phyloP scores from a whole-genome alignment of 2,113 vertebrate genomes.

The Malurus alboscapulatus region DNA sequence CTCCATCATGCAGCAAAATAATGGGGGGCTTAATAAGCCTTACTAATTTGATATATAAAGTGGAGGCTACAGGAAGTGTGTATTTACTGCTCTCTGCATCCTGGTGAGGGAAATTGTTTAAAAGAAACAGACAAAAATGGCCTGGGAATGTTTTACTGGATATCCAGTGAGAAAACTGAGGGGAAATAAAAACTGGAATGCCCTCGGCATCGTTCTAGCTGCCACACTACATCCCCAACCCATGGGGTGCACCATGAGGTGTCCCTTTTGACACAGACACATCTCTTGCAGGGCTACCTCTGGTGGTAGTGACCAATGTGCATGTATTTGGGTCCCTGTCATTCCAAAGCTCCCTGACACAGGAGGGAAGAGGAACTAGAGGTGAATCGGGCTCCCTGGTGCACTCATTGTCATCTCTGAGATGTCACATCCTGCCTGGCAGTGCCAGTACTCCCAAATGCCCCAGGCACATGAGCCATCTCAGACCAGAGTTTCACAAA shows the following conservation, averaged over 20 bases:
- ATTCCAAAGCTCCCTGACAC: not conserved
- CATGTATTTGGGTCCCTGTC: not conserved
- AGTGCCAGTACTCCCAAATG: fast-evolving
- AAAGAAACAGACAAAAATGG: not conserved
- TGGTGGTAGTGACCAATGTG: not conserved
- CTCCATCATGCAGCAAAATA: constrained; percentile 16
- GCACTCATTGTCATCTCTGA: not conserved
- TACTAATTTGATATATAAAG: not conserved
- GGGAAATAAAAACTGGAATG: not conserved
- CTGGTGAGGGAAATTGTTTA: not conserved
- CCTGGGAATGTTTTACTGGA: not conserved
- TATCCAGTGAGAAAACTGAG: not conserved
- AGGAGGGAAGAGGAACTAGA: not conserved
- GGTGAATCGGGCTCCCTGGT: not conserved
- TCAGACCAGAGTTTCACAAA: not conserved
- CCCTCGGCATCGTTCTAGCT: not conserved
- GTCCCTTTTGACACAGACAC: not conserved
- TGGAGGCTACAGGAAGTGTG: not conserved
- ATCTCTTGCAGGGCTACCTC: not conserved
- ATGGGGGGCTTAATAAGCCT: constrained; percentile 1
- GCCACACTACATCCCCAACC: not conserved
- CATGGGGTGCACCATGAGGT: too few species aligned
- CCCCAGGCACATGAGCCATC: fast-evolving
- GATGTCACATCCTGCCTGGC: not conserved
- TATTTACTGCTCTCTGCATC: not conserved